phyloP scores from a whole-genome alignment of 2,888 invertebrate species.

The Panzeria rudis region DNA sequence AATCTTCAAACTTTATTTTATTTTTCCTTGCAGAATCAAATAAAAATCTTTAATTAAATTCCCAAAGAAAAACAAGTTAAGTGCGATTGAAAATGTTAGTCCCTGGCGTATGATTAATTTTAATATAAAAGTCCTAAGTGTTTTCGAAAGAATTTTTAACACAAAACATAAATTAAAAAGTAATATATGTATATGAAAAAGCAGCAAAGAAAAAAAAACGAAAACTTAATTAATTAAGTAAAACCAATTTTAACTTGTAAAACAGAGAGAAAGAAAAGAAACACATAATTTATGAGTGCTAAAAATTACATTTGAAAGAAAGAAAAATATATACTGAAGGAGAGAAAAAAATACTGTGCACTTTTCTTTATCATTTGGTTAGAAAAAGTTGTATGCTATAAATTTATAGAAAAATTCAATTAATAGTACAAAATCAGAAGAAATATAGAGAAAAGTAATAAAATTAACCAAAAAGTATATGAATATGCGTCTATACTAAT shows the following conservation, averaged over 20 bases:
- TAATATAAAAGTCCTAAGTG: slow-evolving; percentile 11
- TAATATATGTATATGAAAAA: background rate
- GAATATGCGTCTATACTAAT: no score
- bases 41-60: slow-evolving; percentile 24
- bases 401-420: slow-evolving; percentile 50
- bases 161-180: slow-evolving; percentile 36
- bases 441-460: slow-evolving; percentile 6
- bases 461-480: background rate
- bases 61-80: background rate
- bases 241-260: slow-evolving; percentile 24
- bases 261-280: background rate
- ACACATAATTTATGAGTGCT: slow-evolving; percentile 53
- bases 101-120: slow-evolving; percentile 2
- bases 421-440: slow-evolving; percentile 25
- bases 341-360: background rate
- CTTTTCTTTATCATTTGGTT: background rate
- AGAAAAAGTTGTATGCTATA: slow-evolving; percentile 1
- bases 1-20: background rate
- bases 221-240: slow-evolving; percentile 58
- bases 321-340: background rate
- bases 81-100: background rate
- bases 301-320: slow-evolving; percentile 26
- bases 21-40: slow-evolving; percentile 37
- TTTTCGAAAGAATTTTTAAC: slow-evolving; percentile 19
- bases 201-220: background rate